Evolutionary conservation across 92 coral and sea anemone genomes (phyloP).

Genomic region (Porites divaricata): DNA sequence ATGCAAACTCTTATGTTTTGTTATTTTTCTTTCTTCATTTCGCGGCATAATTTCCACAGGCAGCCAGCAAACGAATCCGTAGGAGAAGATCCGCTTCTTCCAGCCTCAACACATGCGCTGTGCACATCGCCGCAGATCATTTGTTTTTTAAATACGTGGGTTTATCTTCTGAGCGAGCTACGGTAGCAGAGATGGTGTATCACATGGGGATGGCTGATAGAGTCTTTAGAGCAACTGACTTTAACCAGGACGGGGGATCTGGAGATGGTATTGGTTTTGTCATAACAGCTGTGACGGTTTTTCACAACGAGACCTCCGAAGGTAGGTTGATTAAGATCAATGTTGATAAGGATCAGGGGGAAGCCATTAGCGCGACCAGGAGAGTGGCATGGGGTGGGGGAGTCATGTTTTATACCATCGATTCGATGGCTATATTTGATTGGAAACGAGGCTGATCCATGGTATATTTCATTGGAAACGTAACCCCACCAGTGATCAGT

Average conservation of each 20-base stretch:
- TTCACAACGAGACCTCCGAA: constrained; percentile 67
- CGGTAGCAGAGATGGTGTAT: constrained; percentile 88
- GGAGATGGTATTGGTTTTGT: constrained; percentile 88
- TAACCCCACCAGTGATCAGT: too few species aligned
- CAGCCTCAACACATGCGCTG: constrained; percentile 64
- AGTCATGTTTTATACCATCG: too few species aligned
- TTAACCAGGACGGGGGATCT: constrained; percentile 82
- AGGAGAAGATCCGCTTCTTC: neutral
- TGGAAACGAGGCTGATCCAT: too few species aligned
- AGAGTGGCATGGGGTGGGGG: too few species aligned
- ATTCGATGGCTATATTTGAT: too few species aligned
- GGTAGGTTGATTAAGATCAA: constrained; percentile 44
- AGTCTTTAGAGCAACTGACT: constrained; percentile 84
- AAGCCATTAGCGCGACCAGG: too few species aligned
- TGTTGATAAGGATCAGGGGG: neutral
- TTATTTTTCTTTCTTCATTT: neutral
- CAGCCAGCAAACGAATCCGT: constrained; percentile 4
- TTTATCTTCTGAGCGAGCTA: constrained; percentile 58
- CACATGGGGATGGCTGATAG: constrained; percentile 82
- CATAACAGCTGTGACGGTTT: constrained; percentile 82
- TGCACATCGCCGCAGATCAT: constrained; percentile 91
- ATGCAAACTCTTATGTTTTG: too few species aligned
- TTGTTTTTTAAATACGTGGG: constrained; percentile 75
- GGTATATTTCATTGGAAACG: too few species aligned
- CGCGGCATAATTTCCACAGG: neutral